Evolutionary conservation across 2,888 invertebrate genomes (phyloP).

Genomic region (Drosophila helvetica): DNA sequence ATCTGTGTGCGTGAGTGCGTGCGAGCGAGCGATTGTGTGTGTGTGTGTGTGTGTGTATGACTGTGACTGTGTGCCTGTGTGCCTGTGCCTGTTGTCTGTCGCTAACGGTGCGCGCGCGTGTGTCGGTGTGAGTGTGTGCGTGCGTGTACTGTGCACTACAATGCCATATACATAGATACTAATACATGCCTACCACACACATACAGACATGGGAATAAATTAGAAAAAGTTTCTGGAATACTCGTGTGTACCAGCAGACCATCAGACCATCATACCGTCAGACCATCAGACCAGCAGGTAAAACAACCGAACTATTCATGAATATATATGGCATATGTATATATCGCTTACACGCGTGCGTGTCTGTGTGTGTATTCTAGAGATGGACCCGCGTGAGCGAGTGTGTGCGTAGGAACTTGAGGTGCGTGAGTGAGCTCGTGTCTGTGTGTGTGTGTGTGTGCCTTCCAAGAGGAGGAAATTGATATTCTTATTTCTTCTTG

Average conservation of each 20-base stretch:
- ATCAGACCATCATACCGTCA: slow-evolving; percentile 6
- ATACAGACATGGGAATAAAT: slow-evolving; percentile 26
- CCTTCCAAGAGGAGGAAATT: slow-evolving; percentile 76
- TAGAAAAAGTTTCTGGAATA: slow-evolving; percentile 13
- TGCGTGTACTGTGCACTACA: slow-evolving; percentile 60
- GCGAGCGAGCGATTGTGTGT: slow-evolving; percentile 27
- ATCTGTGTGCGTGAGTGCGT: slow-evolving; percentile 30
- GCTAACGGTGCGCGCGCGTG: slow-evolving; percentile 72
- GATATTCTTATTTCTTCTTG: slow-evolving; percentile 77
- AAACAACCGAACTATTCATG: slow-evolving; percentile 15
- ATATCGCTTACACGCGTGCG: background rate
- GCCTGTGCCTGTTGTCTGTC: slow-evolving; percentile 68
- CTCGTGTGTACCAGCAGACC: slow-evolving; percentile 6
- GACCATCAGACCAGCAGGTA: slow-evolving; percentile 28
- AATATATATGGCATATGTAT: slow-evolving; percentile 6
- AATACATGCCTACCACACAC: slow-evolving; percentile 27
- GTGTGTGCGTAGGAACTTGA: slow-evolving; percentile 25
- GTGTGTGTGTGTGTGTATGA: slow-evolving; percentile 29
- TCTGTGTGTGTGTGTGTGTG: slow-evolving; percentile 47
- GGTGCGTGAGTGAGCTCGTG: slow-evolving; percentile 40
- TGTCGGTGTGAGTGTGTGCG: slow-evolving; percentile 60
- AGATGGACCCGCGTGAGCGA: slow-evolving; percentile 38
- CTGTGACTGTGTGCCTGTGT: slow-evolving; percentile 18
- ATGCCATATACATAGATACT: slow-evolving; percentile 36
- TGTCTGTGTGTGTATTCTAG: slow-evolving; percentile 12